These are phyloP conservation scores for Acronicta alni DNA, from an alignment of 2,888 invertebrate species.

Conservation along the genomic window DNA sequence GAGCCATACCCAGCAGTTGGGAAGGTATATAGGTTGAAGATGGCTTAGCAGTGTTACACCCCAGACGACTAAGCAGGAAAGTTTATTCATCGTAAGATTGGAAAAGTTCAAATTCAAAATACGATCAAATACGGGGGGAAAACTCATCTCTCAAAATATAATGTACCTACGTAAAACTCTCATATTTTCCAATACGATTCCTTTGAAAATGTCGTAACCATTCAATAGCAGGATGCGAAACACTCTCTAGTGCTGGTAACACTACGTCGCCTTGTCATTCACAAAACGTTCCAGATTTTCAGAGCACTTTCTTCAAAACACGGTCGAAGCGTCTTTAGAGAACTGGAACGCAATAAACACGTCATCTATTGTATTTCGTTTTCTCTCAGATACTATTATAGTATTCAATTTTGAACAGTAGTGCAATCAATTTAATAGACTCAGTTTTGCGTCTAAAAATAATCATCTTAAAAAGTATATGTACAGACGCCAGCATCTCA, in stretches of 20 bases:
- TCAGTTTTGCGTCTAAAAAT: too few species aligned
- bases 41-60: too few species aligned
- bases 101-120: too few species aligned
- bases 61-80: too few species aligned
- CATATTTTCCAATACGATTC: not conserved
- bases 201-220: not conserved
- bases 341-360: not conserved
- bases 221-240: not conserved
- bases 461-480: too few species aligned
- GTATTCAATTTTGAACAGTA: not conserved
- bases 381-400: not conserved
- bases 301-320: not conserved
- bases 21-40: too few species aligned
- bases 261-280: not conserved
- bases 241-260: not conserved
- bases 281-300: not conserved
- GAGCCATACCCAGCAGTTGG: too few species aligned
- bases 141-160: not conserved
- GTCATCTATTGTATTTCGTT: not conserved
- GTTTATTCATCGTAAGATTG: too few species aligned
- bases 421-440: too few species aligned
- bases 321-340: not conserved
- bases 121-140: not conserved
- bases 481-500: too few species aligned
- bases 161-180: not conserved